phyloP scores from a whole-genome alignment of 2,797 vertebrate species.

The Muraenolepis orangiensis region DNA sequence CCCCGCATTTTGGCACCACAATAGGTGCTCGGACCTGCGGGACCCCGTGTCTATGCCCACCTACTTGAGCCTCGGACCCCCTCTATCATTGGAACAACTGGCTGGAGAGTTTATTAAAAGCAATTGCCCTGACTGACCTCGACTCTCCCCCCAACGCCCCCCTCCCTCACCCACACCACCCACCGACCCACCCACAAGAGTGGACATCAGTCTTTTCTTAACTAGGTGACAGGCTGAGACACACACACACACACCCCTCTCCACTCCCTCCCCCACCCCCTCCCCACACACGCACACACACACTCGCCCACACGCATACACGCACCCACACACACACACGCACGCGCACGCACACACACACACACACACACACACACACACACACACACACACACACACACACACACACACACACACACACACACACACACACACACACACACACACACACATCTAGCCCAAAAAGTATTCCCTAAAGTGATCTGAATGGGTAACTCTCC shows the following conservation, averaged over 20 bases:
- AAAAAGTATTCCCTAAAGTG: not conserved
- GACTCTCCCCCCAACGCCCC: conserved; percentile 36
- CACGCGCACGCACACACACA: no score
- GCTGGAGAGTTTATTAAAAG: conserved; percentile 86
- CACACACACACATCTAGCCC: not conserved
- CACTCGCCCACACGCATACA: no score
- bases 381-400: no score
- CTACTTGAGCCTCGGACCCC: conserved; percentile 76
- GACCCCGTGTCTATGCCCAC: conserved; percentile 83
- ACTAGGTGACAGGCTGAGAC: conserved; percentile 63
- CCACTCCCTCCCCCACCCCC: conserved; percentile 18
- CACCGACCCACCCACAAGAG: conserved; percentile 48
- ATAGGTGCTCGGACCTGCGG: conserved; percentile 72
- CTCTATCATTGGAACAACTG: conserved; percentile 78
- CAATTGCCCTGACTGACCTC: conserved; percentile 69
- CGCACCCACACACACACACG: no score
- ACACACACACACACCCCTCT: conserved; percentile 28
- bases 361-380: not conserved
- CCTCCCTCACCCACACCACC: not conserved
- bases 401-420: no score
- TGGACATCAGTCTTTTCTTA: conserved; percentile 72
- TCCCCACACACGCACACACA: not conserved
- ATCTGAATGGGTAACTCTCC: no score
- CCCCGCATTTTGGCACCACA: conserved; percentile 80
- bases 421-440: not conserved